A percentile compares a stretch with the other conserved stretches of the same genome.
Conservation (phyloP, 1,140 invertebrate genomes). For the Saccostrea glomerata region DNA sequence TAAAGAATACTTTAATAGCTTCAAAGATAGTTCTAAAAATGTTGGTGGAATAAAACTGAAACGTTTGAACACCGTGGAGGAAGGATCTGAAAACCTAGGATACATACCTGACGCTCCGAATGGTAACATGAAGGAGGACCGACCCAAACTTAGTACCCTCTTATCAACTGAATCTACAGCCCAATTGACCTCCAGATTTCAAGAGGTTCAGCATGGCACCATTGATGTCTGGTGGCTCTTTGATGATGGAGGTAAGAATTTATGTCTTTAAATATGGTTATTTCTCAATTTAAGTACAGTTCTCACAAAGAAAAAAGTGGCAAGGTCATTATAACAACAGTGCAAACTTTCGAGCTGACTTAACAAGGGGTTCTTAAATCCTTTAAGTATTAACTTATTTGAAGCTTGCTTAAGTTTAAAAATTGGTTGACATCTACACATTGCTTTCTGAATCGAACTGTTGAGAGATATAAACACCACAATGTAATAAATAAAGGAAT, state of each 20-base stretch:
- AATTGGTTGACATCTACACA: too few relatives aligned
- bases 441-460: too few relatives aligned
- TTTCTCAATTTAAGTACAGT: background rate
- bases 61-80: conserved; percentile 54
- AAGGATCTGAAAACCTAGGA: conserved; percentile 56
- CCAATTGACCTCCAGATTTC: conserved; percentile 80
- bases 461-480: too few relatives aligned
- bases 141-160: background rate
- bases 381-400: too few relatives aligned
- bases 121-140: background rate
- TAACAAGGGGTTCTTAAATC: too few relatives aligned
- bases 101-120: conserved; percentile 18
- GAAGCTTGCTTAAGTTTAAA: too few relatives aligned
- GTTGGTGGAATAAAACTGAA: conserved; percentile 6
- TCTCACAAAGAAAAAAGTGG: background rate
- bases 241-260: conserved; percentile 87
- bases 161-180: background rate
- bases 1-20: background rate
- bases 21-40: background rate
- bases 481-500: too few relatives aligned
- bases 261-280: background rate
- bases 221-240: conserved; percentile 99
- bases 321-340: too few relatives aligned
- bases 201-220: conserved; percentile 82
- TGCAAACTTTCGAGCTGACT: too few relatives aligned